A percentile compares a stretch with the other conserved stretches of the same genome.
Conservation (phyloP, 2,797 vertebrate genomes). For the Eulemur albifrons region DNA sequence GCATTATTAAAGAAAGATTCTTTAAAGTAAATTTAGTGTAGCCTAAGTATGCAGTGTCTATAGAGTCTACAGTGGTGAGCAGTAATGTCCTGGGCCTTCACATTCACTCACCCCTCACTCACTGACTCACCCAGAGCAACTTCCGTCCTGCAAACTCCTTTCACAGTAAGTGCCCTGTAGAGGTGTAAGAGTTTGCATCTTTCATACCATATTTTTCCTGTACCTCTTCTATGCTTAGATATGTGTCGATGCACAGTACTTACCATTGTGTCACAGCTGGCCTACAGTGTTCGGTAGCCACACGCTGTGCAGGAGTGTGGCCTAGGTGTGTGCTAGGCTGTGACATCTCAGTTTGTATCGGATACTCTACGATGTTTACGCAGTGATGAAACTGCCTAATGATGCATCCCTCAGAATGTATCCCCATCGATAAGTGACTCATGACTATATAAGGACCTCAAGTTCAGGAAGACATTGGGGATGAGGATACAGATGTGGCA, state of each 20-base stretch:
- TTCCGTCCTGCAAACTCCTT: neutral
- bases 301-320: neutral
- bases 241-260: neutral
- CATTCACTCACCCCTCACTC: neutral
- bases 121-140: neutral
- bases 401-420: too few relatives aligned
- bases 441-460: too few relatives aligned
- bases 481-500: too few relatives aligned
- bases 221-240: neutral
- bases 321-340: too few relatives aligned
- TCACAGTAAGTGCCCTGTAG: neutral
- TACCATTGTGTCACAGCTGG: neutral
- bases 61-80: neutral
- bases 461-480: too few relatives aligned
- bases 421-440: too few relatives aligned
- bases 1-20: too few relatives aligned
- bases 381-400: too few relatives aligned
- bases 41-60: neutral
- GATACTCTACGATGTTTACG: too few relatives aligned
- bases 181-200: neutral
- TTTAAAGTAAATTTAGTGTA: neutral
- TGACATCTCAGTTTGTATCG: neutral
- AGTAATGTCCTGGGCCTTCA: neutral
- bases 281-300: neutral
- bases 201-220: neutral